phyloP scores from a whole-genome alignment of 35 echinoderm and acorn worm genomes.

The Ophioderma brevispina region DNA sequence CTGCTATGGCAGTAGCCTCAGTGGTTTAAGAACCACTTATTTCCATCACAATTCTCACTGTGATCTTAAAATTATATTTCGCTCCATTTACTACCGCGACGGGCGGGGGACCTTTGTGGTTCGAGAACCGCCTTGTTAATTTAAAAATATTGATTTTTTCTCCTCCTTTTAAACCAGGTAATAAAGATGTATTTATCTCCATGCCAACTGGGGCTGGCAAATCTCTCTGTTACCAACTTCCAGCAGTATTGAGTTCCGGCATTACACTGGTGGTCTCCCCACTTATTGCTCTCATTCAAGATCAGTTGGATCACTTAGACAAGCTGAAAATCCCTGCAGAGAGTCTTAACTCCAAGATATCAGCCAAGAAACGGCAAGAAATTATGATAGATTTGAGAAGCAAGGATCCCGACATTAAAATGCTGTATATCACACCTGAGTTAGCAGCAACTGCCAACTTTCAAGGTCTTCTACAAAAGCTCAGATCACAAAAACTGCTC shows the following conservation, averaged over 20 bases:
- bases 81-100: too few relatives aligned
- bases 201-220: constrained; percentile 99
- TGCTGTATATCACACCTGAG: constrained; percentile 97
- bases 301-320: constrained; percentile 87
- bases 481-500: constrained; percentile 45
- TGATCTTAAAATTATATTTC: too few relatives aligned
- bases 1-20: too few relatives aligned
- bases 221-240: constrained; percentile 96
- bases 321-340: constrained; percentile 66
- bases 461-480: constrained; percentile 45
- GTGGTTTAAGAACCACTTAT: too few relatives aligned
- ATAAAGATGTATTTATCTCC: constrained; percentile 84
- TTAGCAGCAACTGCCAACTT: constrained; percentile 75
- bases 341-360: constrained; percentile 86
- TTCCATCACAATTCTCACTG: too few relatives aligned
- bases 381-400: constrained; percentile 67
- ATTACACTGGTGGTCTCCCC: constrained; percentile 90
- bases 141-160: too few relatives aligned
- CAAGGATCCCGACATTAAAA: constrained; percentile 67
- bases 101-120: too few relatives aligned
- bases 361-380: constrained; percentile 60
- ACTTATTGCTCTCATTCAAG: constrained; percentile 94
- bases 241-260: constrained; percentile 67
- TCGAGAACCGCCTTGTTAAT: too few relatives aligned
- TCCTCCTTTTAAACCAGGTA: constrained; percentile 38